Base-by-base conservation (phyloP, 1,140 invertebrate genomes). In the Brachionus rotundiformis region DNA sequence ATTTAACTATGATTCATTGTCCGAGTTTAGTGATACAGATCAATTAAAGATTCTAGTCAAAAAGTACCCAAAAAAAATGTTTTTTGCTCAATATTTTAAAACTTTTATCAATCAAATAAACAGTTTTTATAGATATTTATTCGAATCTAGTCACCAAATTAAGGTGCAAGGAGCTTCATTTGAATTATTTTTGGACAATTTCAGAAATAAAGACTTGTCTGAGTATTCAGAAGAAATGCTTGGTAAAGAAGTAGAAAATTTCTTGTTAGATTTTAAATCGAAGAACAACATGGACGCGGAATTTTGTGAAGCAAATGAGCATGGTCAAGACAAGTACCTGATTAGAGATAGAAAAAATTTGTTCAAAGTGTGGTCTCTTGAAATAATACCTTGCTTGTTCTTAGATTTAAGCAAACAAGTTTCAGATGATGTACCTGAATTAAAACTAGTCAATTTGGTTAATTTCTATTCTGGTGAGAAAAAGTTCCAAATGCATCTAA, bases 331-430 rank as follows among this genome's bases (percentile, higher is more conserved):
- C 29, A 23, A 3, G 6, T 44, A 79, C 47, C 13, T 19, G 2
- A 19, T 16, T 4, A 54, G 19, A 59, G 25, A 79, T 8, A 7
- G 11, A 0, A 54, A 11, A 16, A 29, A 59, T 59, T 31, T 54
- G 27, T 79, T 59, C 29, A 8, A 59, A 41, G 23, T 79, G 27
- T 79, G 76, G 76, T 36, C 76, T n/a, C 16, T 31, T 2, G 76
- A 79, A 23, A 73, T 73, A 23, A 11, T 73, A 23, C 68, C 68
- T 25, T 73, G 44, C 25, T 73, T 73, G 7, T 44, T 73, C 10
- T 5, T 73, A 3, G 23, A 25, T 44, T 73, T 73, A 29, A 73
- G 68, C 44, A 25, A 41, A 25, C 16, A 25, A 41, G 25, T 73
- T 36, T 68, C 63, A 73, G 68, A 44, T 2, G 33, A 44, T 2